phyloP scores from a whole-genome alignment of 2,888 invertebrate species.

The Lasius fuliginosus region DNA sequence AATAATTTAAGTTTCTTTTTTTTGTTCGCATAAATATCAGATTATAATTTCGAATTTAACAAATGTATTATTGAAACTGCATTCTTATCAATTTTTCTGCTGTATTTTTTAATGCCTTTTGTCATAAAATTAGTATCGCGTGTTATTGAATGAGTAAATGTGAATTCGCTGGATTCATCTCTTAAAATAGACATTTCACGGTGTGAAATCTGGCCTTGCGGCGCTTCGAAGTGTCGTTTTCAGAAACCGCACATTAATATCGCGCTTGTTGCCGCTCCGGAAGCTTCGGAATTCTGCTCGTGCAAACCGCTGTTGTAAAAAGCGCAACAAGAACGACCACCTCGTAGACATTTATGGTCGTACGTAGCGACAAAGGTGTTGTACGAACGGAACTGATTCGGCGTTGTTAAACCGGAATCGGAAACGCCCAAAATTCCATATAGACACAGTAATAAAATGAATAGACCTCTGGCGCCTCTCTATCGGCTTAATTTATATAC shows the following conservation, averaged over 20 bases:
- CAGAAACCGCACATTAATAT: slow-evolving; percentile 65
- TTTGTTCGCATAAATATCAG: not conserved
- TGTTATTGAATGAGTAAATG: slow-evolving; percentile 30
- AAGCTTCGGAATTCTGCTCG: slow-evolving; percentile 68
- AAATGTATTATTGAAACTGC: not conserved
- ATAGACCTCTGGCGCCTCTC: slow-evolving; percentile 14
- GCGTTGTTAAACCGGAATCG: not conserved
- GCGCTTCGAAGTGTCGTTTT: not conserved
- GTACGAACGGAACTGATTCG: slow-evolving; percentile 51
- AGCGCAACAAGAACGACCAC: slow-evolving; percentile 61
- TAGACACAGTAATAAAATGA: slow-evolving; percentile 38
- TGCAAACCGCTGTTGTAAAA: slow-evolving; percentile 58
- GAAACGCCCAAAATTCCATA: slow-evolving; percentile 28
- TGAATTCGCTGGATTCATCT: slow-evolving; percentile 9
- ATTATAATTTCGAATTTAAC: not conserved
- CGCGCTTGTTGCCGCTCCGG: slow-evolving; percentile 58
- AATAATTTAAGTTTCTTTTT: not conserved
- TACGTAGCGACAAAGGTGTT: slow-evolving; percentile 31
- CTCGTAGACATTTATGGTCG: slow-evolving; percentile 51
- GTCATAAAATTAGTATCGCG: not conserved
- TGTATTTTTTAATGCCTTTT: not conserved
- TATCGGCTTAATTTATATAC: slow-evolving; percentile 35
- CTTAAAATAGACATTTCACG: slow-evolving; percentile 26
- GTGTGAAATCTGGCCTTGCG: slow-evolving; percentile 14
- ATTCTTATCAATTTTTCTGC: not conserved